A percentile compares a stretch with the other conserved stretches of the same genome.
These are phyloP conservation scores for Erethizon dorsatum DNA, from an alignment of 2,797 vertebrate genomes.

Conservation along the genomic window DNA sequence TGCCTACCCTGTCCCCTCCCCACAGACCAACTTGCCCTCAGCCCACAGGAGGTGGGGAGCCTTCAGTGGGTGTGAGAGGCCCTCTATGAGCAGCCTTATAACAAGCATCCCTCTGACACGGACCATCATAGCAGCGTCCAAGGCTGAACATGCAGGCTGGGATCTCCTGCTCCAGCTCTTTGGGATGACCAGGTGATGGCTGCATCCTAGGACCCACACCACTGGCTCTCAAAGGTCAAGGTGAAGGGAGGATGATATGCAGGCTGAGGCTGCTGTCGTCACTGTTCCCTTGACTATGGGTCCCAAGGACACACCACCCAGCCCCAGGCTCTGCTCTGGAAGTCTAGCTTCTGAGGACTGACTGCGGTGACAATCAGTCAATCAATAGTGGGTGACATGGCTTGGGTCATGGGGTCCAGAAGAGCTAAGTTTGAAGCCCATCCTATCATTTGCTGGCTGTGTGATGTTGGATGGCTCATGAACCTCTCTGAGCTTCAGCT, in stretches of 20 bases:
- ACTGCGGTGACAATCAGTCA: background rate
- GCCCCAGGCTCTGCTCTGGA: background rate
- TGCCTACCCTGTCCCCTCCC: background rate
- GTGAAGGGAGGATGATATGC: background rate
- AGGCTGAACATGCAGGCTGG: background rate
- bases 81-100: background rate
- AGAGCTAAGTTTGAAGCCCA: background rate
- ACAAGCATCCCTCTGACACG: background rate
- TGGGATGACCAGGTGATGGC: background rate
- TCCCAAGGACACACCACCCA: background rate
- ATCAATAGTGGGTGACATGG: background rate
- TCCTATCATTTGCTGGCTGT: background rate
- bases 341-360: background rate
- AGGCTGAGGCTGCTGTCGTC: background rate
- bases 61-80: rapidly evolving
- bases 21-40: background rate
- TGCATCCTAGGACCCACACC: too few relatives aligned
- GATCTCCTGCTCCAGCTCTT: too few relatives aligned
- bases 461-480: background rate
- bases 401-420: background rate
- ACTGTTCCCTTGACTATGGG: too few relatives aligned
- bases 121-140: background rate
- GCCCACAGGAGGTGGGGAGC: background rate
- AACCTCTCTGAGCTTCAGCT: background rate
- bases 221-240: background rate